Evolutionary conservation across 2,888 invertebrate genomes (phyloP), one percentile per base, ranked within the genome.

Genomic region (Drosophila mimetica): DNA sequence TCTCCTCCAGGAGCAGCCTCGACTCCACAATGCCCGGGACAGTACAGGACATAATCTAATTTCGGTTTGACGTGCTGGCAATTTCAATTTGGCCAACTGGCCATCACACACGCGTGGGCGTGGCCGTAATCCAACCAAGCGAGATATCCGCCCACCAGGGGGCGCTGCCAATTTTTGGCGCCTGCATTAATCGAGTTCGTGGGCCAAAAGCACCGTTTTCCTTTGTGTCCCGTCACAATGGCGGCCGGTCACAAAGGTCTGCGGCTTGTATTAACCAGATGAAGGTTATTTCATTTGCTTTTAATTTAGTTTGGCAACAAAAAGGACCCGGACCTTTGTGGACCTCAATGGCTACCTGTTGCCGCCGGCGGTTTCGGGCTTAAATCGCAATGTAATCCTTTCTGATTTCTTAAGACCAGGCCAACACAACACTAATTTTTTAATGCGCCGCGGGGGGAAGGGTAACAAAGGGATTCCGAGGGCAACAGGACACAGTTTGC

Each of bases 221-320:
- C 34, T 59, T 70, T 70, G 79, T 82, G 75, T 60, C 47, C 50
- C 13, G 16, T 18, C 46, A 46, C 46, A 46, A 46, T 46, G 46
- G 46, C 44, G 36, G 51, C 1, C 32, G 58, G 51, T 37, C 52
- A 77, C 84, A 86, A 86, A 75, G 63, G 76, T 47, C 55, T 47
- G 53, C 47, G 37, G 63, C 54, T 60, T 61, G 59, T 74, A 85
- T 82, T 83, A 86, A 77, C 66, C 71, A 75, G 75, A 57, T 72
- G 74, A 70, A 70, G 77, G 83, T 82, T 83, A 74, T 79, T 84
- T 75, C 80, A 83, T 88, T 86, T 81, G 70, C 59, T 87, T 82
- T 79, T 82, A 82, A 87, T 87, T 85, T 69, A 70, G 71, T 46
- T 39, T 18, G 53, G 32, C 39, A 51, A 46, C 20, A 18, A 55